Base-by-base conservation (phyloP, 2,888 invertebrate species). In the Thalpophila matura region DNA sequence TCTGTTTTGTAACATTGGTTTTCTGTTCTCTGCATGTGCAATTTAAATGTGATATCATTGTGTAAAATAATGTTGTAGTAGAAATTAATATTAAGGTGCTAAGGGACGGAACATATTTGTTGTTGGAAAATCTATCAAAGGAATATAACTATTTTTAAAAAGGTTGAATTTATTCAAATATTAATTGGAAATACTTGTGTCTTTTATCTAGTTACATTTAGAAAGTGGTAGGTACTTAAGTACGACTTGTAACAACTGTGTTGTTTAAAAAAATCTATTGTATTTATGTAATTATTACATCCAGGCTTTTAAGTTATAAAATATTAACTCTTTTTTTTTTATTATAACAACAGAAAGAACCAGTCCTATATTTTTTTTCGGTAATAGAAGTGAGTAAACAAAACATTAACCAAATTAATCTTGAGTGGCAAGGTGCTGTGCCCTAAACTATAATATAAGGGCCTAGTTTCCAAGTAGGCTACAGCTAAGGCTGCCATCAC, bases 161-260 rank as follows among this genome's bases (percentile, higher is more conserved):
- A 71, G 38, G 67, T 74, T 74, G 66, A 79, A 73, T 71, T 78
- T 71, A 79, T 74, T 78, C 66, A 77, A 67, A 38, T 70, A 51
- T 63, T 74, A 78, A 76, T 75, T 81, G 69, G 76, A 74, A 78
- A 73, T 72, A 67, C 76, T 67, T 67, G 57, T 82, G 56, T 81
- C 66, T 79, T 76, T 74, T 75, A 70, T 64, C 68, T 77, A 65
- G 58, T 72, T 75, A 79, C 73, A 77, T 77, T 79, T 85, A 85
- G 72, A 81, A 81, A 77, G 71, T 67, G 82, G 88, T 92, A 93
- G 85, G 93, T 94, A 93, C 93, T 91, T 78, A 87, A 93, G 92
- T 93, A 94, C 91, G 84, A 86, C 76, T 84, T 87, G 93, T 94
- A 93, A 93, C 93, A 94, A 94, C 93, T 91, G 86, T 94, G 94